phyloP scores from a whole-genome alignment of 2,888 invertebrate species.

The Melanostoma scalare region DNA sequence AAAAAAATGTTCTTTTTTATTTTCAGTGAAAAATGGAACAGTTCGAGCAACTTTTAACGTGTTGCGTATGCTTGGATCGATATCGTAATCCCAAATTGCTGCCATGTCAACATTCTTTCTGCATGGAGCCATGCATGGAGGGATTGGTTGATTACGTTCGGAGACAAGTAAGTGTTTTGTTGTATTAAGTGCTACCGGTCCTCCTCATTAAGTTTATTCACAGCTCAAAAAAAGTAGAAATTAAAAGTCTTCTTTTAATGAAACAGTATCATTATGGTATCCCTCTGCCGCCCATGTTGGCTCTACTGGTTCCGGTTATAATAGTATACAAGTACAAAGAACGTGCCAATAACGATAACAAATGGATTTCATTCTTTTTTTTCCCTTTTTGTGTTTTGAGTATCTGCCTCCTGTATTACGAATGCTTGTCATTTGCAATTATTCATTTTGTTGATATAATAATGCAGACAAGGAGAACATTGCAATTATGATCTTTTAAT shows the following conservation, averaged over 20 bases:
- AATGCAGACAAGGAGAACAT: constrained; percentile 6
- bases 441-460: constrained; percentile 32
- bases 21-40: constrained; percentile 90
- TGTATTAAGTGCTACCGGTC: neutral
- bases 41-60: constrained; percentile 98
- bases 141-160: constrained; percentile 97
- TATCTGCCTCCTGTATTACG: constrained; percentile 36
- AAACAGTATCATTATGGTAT: constrained; percentile 21
- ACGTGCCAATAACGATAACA: constrained; percentile 18
- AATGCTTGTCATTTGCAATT: constrained; percentile 41
- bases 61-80: constrained; percentile 98
- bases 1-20: constrained; percentile 42
- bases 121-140: constrained; percentile 99
- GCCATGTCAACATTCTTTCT: constrained; percentile 99
- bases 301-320: constrained; percentile 2
- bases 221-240: constrained; percentile 15
- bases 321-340: neutral
- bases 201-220: neutral
- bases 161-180: constrained; percentile 87
- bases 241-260: constrained; percentile 25
- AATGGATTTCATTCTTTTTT: constrained; percentile 29
- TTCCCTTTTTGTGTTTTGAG: neutral
- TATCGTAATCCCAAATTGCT: constrained; percentile 98
- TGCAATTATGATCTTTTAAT: constrained; percentile 35
- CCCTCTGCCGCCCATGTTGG: neutral